Evolutionary conservation across 2,113 vertebrate species (phyloP), one percentile per base, ranked within the genome.

Genomic region (Leptosomus discolor): DNA sequence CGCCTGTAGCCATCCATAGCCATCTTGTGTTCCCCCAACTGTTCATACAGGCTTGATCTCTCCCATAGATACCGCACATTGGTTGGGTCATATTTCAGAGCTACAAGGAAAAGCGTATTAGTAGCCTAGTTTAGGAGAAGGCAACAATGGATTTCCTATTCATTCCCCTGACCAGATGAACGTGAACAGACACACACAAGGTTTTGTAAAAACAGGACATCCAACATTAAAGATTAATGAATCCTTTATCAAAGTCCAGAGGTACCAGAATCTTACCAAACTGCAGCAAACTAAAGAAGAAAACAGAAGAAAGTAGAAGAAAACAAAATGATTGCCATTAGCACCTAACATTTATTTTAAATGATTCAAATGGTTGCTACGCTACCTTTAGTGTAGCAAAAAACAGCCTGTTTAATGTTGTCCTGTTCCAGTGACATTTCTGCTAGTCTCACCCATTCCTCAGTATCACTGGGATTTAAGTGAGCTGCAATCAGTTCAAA

Each of bases 61-160:
- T 99, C 99, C 99, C 99, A 99, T n/a, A 99, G 97, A 50, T 99
- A 99, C 64, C 99, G 99, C 36, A 99, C 99, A 5, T 99, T 99
- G 91, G 98, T 99, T 53, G 99, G 97, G 85, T 99, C 98, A 1
- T 99, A 99, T 90, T 99, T 99, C 88, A 99, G 99, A 87, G 99
- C 99, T 97, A 24, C 63, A 45, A 65, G 12, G 34, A 68, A 70
- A 84, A 67, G 16, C 11, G 0, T 0, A 13, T 30, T 14, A 76
- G 53, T 2, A 85, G 56, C 48, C 24, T 45, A 23, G 43, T 20
- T 95, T 29, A 93, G 51, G 34, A 76, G 75, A 94, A 58, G 15
- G 34, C 21, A 83, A 46, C 69, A 48, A 32, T 2, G 17, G 16
- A 23, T 74, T 65, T 78, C 77, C 77, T 43, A 34, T 12, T 39